Conservation (phyloP, 1,140 invertebrate genomes). For the Bilobella aurantiaca region DNA sequence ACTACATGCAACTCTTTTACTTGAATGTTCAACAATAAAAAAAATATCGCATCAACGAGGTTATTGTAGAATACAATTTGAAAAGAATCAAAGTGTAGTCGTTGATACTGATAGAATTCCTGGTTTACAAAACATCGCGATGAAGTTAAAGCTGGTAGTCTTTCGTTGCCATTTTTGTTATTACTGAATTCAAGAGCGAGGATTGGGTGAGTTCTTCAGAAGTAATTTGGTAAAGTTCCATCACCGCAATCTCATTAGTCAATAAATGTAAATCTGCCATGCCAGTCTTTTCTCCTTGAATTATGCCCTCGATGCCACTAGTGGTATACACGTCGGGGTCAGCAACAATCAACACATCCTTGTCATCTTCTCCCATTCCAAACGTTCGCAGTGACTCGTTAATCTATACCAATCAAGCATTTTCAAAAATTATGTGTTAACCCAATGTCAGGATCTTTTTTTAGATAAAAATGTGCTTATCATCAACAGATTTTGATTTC, state of each 20-base stretch:
- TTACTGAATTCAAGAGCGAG: constrained; percentile 46
- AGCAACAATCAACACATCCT: constrained; percentile 48
- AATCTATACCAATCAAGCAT: constrained; percentile 29
- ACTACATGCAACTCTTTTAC: constrained; percentile 7
- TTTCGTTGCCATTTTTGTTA: constrained; percentile 52
- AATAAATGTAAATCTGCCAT: constrained; percentile 43
- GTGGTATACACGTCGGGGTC: constrained; percentile 39
- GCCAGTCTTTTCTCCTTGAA: constrained; percentile 43
- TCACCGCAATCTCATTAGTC: constrained; percentile 44
- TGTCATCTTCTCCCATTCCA: constrained; percentile 49
- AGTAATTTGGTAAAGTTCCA: constrained; percentile 49
- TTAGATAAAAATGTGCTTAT: too few species aligned
- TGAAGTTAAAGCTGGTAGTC: constrained; percentile 36
- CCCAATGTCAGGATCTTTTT: too few species aligned
- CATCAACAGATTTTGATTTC: background rate
- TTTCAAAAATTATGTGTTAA: too few species aligned
- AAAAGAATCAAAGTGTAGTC: too few species aligned
- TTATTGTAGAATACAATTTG: too few species aligned
- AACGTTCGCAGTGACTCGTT: constrained; percentile 50
- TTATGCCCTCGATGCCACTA: constrained; percentile 41
- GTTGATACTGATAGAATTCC: too few species aligned
- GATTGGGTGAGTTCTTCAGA: constrained; percentile 41
- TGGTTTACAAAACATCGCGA: too few species aligned
- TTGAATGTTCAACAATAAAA: background rate
- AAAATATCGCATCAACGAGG: too few species aligned